Percentiles rank a stretch among this genome's conserved stretches.
phyloP scores from a whole-genome alignment of 2,797 vertebrate species.

The Myripristis murdjan region DNA sequence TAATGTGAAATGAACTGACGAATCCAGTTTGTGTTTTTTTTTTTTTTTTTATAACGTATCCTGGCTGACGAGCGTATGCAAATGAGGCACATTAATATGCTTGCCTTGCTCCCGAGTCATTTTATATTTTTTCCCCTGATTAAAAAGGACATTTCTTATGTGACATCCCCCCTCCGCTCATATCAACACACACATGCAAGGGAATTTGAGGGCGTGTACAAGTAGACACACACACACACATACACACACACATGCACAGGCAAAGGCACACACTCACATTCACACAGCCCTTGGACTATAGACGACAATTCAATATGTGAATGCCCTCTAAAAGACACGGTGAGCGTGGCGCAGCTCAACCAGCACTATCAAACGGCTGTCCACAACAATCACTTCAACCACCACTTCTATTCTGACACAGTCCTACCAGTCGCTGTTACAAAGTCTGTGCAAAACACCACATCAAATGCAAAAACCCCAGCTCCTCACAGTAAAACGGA shows the following conservation, averaged over 20 bases:
- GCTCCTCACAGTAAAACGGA: neutral
- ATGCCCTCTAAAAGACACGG: conserved; percentile 79
- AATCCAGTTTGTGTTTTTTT: conserved; percentile 84
- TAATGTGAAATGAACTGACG: conserved; percentile 89
- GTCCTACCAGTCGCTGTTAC: conserved; percentile 18
- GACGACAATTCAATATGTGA: conserved; percentile 79
- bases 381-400: conserved; percentile 72
- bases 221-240: conserved; percentile 49
- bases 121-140: conserved; percentile 88
- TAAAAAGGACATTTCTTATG: conserved; percentile 90
- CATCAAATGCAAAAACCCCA: conserved; percentile 13
- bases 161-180: conserved; percentile 84
- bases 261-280: conserved; percentile 38
- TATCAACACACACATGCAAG: conserved; percentile 76
- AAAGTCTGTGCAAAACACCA: conserved; percentile 2
- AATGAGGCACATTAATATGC: conserved; percentile 90
- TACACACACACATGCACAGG: conserved; percentile 34
- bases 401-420: conserved; percentile 59
- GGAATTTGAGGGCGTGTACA: conserved; percentile 70
- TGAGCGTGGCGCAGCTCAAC: conserved; percentile 63
- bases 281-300: conserved; percentile 65
- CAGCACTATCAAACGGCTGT: conserved; percentile 71
- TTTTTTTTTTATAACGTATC: conserved; percentile 81
- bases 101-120: conserved; percentile 87
- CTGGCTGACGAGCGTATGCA: conserved; percentile 89